Evolutionary conservation across 2,888 invertebrate genomes (phyloP), one percentile per base, ranked within the genome.

Genomic region (Aspidiotus rigidus): DNA sequence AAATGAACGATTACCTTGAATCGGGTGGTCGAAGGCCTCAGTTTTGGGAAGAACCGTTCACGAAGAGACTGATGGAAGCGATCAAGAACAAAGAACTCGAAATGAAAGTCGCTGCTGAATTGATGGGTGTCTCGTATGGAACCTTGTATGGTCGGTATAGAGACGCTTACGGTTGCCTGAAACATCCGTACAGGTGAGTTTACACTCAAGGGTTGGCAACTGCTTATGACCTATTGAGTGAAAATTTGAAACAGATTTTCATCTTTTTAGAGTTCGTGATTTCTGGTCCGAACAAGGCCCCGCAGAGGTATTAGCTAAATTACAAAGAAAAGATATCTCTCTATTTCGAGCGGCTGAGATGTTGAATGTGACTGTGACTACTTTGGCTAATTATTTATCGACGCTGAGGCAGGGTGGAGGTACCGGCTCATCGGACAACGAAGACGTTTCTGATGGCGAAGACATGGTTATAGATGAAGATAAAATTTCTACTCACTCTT

Each of bases 41-140:
- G 79, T 93, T 93, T 79, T 93, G 93, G 93, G 93, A 93, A 77
- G 93, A 93, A 77, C 87, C 89, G 60, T 92, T 91, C 75, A 92
- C 92, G 42, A 88, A 89, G 78, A 81, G 91, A 76, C 86, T 93
- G 56, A 89, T 93, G 88, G 92, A 93, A 77, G 89, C 90, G 16
- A 92, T 93, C 41, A 87, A 92, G 75, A 87, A 89, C 72, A 93
- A 93, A 79, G 91, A 91, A 81, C 79, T 93, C 76, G 93, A 93
- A 80, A 93, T 93, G 93, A 93, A 93, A 79, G 90, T 90, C 74
- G 93, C 91, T 3, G 92, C 93, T 2, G 91, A 93, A 78, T 84
- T 93, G 70, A 81, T 93, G 61, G 93, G 93, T 1, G 93, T 93
- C 0, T 92, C 91, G 61, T 93, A 93, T 80, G 93, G 93, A 7